Base-by-base conservation (phyloP, 2,888 invertebrate species). In the Heteromurus nitidus region DNA sequence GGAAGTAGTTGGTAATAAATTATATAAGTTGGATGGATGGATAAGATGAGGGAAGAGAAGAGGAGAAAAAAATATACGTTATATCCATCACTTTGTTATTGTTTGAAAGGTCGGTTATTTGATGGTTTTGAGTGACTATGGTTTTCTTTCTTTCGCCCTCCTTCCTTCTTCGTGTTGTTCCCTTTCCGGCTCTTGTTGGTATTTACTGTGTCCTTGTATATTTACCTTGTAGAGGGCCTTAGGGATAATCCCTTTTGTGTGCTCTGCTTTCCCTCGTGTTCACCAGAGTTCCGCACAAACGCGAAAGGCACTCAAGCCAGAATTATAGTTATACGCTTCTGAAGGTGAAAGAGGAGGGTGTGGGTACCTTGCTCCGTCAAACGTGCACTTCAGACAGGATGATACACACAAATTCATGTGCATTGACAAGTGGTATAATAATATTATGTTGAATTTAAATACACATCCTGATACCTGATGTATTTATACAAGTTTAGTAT, bases 181-280 rank as follows among this genome's bases (percentile, higher is more conserved):
- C 31, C 31, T 69, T 18, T 31, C n/a, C 58, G 24, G 31, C 58
- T 74, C 22, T 47, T 47, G 44, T 31, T 74, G 50, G 36, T 74
- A 65, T 74, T 74, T 64, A 62, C 74, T 53, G 47, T 13, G 18
- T 22, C 28, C 44, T 62, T 58, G 55, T 58, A 75, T 58, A 44
- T 60, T 22, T 30, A 67, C 28, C 55, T 73, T 70, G 28, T 70
- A n/a, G 16, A 31, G 31, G 58, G 58, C 75, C 75, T 67, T 36
- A 67, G 75, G 75, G 75, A 64, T 75, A 75, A 67, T 67, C 75
- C 75, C 24, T 18, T 11, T 70, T 28, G 26, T 58, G 3, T 36
- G 7, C 13, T 36, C 36, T 36, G 7, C 36, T 36, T 36, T 36
- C 36, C 13, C 13, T 36, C 36, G 7, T 36, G 5, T 36, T 36